These are phyloP conservation scores for Melinaea marsaeus DNA, from an alignment of 2,888 invertebrate species.

Conservation along the genomic window DNA sequence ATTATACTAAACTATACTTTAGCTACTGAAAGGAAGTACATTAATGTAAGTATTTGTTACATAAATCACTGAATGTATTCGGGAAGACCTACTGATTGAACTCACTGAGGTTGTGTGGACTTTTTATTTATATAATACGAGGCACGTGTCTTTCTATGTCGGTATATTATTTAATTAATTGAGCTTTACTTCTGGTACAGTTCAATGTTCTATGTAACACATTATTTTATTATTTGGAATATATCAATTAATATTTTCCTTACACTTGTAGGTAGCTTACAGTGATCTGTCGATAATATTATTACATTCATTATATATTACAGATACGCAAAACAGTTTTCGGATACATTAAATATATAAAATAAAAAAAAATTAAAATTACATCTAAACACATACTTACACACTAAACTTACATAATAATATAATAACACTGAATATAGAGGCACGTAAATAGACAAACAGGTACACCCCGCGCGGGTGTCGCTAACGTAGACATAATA, in stretches of 20 bases:
- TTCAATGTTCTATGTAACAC: not conserved
- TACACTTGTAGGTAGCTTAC: too few relatives aligned
- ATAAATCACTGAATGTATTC: constrained; percentile 23
- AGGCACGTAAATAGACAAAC: constrained; percentile 5
- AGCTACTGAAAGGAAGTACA: not conserved
- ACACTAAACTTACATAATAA: not conserved
- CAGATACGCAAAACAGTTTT: too few relatives aligned
- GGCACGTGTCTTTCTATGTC: not conserved
- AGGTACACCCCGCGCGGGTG: constrained; percentile 3
- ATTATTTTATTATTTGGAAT: not conserved
- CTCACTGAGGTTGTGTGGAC: not conserved
- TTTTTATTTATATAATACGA: constrained; percentile 1
- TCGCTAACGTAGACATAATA: not conserved
- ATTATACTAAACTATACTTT: not conserved
- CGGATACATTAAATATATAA: too few relatives aligned
- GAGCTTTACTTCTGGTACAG: constrained; percentile 1
- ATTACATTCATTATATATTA: too few relatives aligned
- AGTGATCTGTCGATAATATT: too few relatives aligned
- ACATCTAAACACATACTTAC: constrained; percentile 3
- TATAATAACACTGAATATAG: not conserved
- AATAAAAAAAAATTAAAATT: not conserved
- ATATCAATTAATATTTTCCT: not conserved
- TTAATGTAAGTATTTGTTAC: constrained; percentile 13
- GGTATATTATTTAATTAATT: constrained; percentile 13
- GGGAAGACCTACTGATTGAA: constrained; percentile 28